Conservation (phyloP, 1,140 invertebrate genomes). For the Diabrotica virgifera region DNA sequence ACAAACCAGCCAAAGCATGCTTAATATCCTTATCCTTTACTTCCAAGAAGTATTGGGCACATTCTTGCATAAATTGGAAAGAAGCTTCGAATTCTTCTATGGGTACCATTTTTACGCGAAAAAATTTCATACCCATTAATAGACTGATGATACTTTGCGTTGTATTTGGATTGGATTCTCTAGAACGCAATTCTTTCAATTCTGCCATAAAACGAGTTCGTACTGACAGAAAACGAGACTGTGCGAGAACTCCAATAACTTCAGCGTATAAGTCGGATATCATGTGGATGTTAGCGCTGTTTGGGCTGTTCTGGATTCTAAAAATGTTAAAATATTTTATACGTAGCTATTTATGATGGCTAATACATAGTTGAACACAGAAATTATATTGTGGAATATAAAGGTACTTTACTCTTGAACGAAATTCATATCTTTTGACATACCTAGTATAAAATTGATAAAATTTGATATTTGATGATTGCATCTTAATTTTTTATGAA, state of each 20-base stretch:
- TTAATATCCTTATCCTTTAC: conserved; percentile 99
- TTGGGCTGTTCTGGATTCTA: conserved; percentile 85
- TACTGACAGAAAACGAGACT: conserved; percentile 90
- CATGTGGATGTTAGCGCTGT: conserved; percentile 92
- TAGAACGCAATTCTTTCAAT: conserved; percentile 82
- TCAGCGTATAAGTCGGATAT: conserved; percentile 98
- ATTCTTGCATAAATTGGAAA: conserved; percentile 98
- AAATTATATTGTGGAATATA: too few species aligned
- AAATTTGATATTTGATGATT: too few species aligned
- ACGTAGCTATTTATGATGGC: too few species aligned
- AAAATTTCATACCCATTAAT: conserved; percentile 99
- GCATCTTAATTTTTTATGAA: too few species aligned
- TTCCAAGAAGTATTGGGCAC: conserved; percentile 97
- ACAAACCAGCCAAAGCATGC: conserved; percentile 94
- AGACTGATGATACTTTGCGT: conserved; percentile 96
- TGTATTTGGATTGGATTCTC: conserved; percentile 84
- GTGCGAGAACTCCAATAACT: conserved; percentile 96
- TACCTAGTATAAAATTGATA: too few species aligned
- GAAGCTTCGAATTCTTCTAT: conserved; percentile 99
- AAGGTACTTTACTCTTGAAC: too few species aligned
- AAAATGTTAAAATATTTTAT: conserved; percentile 33
- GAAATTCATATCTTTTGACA: too few species aligned
- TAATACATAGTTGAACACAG: too few species aligned
- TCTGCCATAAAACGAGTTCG: conserved; percentile 91
- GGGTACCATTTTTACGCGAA: conserved; percentile 92